Conservation (phyloP, 1,140 invertebrate species). For the Leucophenga varia region DNA sequence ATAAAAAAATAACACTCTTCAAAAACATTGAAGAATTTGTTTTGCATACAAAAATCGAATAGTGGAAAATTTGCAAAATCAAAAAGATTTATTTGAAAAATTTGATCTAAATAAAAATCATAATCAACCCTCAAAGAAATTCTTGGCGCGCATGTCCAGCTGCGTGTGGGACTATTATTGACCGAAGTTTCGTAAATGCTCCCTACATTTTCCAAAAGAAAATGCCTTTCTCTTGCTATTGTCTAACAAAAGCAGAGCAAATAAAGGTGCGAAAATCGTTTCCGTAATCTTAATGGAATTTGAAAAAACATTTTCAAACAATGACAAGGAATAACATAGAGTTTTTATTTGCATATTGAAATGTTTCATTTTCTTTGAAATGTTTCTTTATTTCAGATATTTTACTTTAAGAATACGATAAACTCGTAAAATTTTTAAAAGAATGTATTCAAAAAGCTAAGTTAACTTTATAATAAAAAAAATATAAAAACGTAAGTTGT, state of each 20-base stretch:
- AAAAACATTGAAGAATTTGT: constrained; percentile 53
- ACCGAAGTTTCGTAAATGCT: constrained; percentile 24
- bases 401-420: too few species aligned
- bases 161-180: constrained; percentile 14
- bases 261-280: constrained; percentile 46
- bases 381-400: too few species aligned
- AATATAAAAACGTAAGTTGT: too few species aligned
- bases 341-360: constrained; percentile 49
- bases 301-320: constrained; percentile 19
- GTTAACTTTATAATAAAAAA: too few species aligned
- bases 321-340: constrained; percentile 19
- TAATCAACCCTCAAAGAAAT: too few species aligned
- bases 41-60: constrained; percentile 45
- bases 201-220: constrained; percentile 16
- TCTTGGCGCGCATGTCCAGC: constrained; percentile 32
- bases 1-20: constrained; percentile 26
- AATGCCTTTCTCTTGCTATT: constrained; percentile 24
- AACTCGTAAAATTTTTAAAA: too few species aligned
- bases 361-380: too few species aligned
- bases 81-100: constrained; percentile 14
- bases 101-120: too few species aligned
- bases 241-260: constrained; percentile 26
- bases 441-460: too few species aligned
- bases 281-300: constrained; percentile 37
- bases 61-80: constrained; percentile 40